Base-by-base conservation (phyloP, 2,888 invertebrate genomes). In the Apomyelois bistriatella region DNA sequence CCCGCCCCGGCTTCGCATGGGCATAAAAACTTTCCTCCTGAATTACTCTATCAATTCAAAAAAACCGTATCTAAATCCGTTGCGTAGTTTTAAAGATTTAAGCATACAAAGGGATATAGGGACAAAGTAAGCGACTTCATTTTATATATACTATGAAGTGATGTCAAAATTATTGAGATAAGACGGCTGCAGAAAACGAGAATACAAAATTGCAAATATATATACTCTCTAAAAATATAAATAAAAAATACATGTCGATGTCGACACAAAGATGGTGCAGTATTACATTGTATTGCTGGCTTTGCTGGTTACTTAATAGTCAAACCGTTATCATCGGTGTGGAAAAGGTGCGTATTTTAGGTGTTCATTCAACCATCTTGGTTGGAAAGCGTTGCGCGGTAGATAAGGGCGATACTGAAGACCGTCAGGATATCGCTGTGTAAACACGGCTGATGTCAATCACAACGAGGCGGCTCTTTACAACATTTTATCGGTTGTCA, bases 401-500 rank as follows among this genome's bases (percentile, higher is more conserved):
- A 76, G 87, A 88, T 88, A 88, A 84, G 70, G 66, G 65, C 66
- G 82, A 72, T 74, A 78, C 79, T 82, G 80, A 79, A 85, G 81
- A 83, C 73, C 78, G 75, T 74, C 70, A 65, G 69, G 77, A 72
- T 90, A 90, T 87, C 86, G 65, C 62, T 68, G 72, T 76, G 82
- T 77, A 87, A 86, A 89, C 83, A 87, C 67, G 72, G 74, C 70
- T 70, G 66, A 74, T 86, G 89, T 89, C 89, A 88, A 86, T 90
- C 88, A 88, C 78, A 66, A 70, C 79, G 68, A 79, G 82, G 88
- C 89, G 89, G 89, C 81, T 69, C 86, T 81, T 89, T 82, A 82
- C 82, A 88, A 84, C 81, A 78, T 81, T 78, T 85, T 90, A 90
- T 90, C 89, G 74, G 75, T 82, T 85, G 85, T 83, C 87, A 84